These are phyloP conservation scores for Orchesella cincta DNA, from an alignment of 1,140 invertebrate species.

Conservation along the genomic window DNA sequence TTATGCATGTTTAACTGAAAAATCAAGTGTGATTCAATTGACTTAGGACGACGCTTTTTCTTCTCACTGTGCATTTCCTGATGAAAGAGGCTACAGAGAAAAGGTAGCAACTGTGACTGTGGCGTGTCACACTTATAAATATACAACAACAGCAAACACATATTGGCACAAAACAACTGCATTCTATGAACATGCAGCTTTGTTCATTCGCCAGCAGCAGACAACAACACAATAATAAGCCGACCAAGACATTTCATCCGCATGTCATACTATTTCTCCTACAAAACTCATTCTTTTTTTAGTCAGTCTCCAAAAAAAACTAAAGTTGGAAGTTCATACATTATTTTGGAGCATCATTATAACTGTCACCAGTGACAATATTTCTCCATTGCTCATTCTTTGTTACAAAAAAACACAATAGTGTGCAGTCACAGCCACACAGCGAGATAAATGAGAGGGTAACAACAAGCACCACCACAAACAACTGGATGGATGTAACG, in stretches of 20 bases:
- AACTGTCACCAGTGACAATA: background rate
- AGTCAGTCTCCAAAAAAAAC: background rate
- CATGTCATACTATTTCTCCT: background rate
- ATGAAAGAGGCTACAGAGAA: slow-evolving; percentile 15
- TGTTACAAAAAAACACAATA: background rate
- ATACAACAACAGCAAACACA: background rate
- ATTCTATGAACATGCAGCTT: background rate
- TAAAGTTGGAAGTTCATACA: background rate
- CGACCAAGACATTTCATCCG: background rate
- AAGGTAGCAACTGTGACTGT: slow-evolving; percentile 12
- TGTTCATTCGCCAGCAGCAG: background rate
- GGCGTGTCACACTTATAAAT: slow-evolving; percentile 17
- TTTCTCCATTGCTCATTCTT: slow-evolving; percentile 9
- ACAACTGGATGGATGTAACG: background rate
- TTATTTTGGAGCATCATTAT: slow-evolving; percentile 16
- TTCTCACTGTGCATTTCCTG: background rate
- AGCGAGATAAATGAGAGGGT: slow-evolving; percentile 21
- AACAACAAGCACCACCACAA: background rate
- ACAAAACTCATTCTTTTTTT: background rate
- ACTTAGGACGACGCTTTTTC: slow-evolving; percentile 8
- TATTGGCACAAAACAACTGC: too few relatives aligned
- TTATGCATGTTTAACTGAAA: slow-evolving; percentile 14
- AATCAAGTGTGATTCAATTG: slow-evolving; percentile 26
- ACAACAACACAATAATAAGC: slow-evolving; percentile 4
- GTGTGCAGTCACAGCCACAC: slow-evolving; percentile 3